Conservation (phyloP, 1,140 invertebrate species). For the Bombus confusus region DNA sequence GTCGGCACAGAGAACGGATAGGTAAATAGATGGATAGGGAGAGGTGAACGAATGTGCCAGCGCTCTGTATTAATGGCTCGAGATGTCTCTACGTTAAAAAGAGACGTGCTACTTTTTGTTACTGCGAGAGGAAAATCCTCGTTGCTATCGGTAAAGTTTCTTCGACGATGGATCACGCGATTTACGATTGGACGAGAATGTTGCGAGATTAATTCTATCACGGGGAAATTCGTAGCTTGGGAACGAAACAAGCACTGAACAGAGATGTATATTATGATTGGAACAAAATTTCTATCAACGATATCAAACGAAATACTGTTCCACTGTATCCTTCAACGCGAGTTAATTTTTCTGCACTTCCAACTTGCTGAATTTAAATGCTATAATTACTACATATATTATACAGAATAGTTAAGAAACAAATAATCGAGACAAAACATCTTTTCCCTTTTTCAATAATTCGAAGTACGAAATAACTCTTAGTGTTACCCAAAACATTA, state of each 20-base stretch:
- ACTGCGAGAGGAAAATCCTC: conserved; percentile 29
- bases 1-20: background rate
- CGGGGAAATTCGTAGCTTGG: background rate
- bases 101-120: conserved; percentile 30
- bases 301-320: background rate
- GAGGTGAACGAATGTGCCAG: conserved; percentile 31
- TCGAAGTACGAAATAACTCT: background rate
- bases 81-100: conserved; percentile 49
- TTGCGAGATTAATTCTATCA: background rate
- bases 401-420: background rate
- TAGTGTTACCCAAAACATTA: background rate
- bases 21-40: conserved; percentile 24
- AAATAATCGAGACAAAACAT: background rate
- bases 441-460: background rate
- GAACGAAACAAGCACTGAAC: background rate
- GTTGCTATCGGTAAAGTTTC: conserved; percentile 28
- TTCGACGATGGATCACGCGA: conserved; percentile 26
- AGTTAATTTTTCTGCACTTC: background rate
- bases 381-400: no score
- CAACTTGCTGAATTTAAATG: no score
- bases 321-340: background rate
- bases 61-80: conserved; percentile 67
- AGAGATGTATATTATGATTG: background rate
- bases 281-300: background rate
- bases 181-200: background rate